A percentile compares a stretch with the other conserved stretches of the same genome.
Conservation (phyloP, 2,888 invertebrate species). For the Ophraella communa region DNA sequence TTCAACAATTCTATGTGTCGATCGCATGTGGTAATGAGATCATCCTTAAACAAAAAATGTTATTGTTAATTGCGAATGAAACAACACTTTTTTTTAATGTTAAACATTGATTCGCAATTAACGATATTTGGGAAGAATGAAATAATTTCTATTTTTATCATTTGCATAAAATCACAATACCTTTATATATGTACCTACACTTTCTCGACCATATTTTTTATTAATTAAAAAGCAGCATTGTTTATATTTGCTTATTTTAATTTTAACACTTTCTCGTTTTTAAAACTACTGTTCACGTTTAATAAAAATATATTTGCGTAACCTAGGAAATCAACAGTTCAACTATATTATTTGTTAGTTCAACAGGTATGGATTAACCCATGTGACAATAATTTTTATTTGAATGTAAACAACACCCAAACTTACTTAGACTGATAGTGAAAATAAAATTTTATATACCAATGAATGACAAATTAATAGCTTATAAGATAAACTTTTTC, state of each 20-base stretch:
- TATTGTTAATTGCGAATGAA: background rate
- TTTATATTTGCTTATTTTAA: background rate
- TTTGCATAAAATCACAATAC: background rate
- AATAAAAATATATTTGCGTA: background rate
- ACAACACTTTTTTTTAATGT: no score
- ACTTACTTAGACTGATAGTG: no score
- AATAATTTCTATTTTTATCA: background rate
- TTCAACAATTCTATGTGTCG: conserved; percentile 84
- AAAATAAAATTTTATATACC: no score
- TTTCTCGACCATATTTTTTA: background rate
- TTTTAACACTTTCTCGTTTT: background rate
- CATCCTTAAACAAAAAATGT: conserved; percentile 69
- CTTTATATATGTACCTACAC: background rate
- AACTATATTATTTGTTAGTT: background rate
- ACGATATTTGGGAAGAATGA: no score
- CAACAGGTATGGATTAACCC: background rate
- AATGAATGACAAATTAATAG: no score
- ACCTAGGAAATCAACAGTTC: background rate
- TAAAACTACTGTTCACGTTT: background rate
- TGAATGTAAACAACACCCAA: no score
- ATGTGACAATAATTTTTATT: background rate
- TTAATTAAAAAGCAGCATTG: background rate
- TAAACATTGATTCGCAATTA: no score
- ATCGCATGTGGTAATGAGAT: conserved; percentile 83
- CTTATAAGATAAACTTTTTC: no score